phyloP scores from a whole-genome alignment of 2,797 vertebrate genomes.

The Coregonus ussuriensis region DNA sequence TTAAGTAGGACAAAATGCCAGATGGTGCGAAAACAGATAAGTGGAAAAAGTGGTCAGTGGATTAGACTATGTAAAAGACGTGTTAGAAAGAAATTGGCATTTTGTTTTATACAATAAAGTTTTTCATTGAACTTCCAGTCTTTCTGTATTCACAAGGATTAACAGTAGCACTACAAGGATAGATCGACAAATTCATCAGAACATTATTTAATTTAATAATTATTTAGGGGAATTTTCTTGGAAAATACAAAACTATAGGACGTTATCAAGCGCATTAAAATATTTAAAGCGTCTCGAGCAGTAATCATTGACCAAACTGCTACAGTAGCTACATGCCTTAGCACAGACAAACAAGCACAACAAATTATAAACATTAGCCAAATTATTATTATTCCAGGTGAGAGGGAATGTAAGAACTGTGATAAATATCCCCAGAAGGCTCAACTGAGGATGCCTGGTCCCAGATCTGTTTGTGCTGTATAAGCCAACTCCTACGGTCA shows the following conservation, averaged over 20 bases:
- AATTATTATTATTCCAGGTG: slow-evolving; percentile 36
- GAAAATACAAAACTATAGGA: slow-evolving; percentile 59
- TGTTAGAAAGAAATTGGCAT: slow-evolving; percentile 32
- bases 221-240: slow-evolving; percentile 46
- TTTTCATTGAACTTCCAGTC: slow-evolving; percentile 51
- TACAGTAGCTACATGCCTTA: slow-evolving; percentile 36
- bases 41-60: slow-evolving; percentile 24
- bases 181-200: slow-evolving; percentile 50
- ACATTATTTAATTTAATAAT: slow-evolving; percentile 50
- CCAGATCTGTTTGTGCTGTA: neutral
- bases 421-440: neutral
- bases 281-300: slow-evolving; percentile 38
- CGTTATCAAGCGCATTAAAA: slow-evolving; percentile 1
- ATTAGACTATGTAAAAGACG: slow-evolving; percentile 7
- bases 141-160: slow-evolving; percentile 22
- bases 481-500: no score
- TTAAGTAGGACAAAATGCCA: slow-evolving; percentile 44
- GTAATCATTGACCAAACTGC: slow-evolving; percentile 24
- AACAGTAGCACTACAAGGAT: slow-evolving; percentile 15
- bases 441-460: neutral
- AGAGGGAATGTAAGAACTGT: slow-evolving; percentile 23
- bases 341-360: slow-evolving; percentile 16
- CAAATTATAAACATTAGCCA: slow-evolving; percentile 29
- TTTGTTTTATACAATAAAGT: slow-evolving; percentile 28
- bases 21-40: slow-evolving; percentile 33